These are phyloP conservation scores for Allygus modestus DNA, from an alignment of 2,888 invertebrate species.

Conservation along the genomic window DNA sequence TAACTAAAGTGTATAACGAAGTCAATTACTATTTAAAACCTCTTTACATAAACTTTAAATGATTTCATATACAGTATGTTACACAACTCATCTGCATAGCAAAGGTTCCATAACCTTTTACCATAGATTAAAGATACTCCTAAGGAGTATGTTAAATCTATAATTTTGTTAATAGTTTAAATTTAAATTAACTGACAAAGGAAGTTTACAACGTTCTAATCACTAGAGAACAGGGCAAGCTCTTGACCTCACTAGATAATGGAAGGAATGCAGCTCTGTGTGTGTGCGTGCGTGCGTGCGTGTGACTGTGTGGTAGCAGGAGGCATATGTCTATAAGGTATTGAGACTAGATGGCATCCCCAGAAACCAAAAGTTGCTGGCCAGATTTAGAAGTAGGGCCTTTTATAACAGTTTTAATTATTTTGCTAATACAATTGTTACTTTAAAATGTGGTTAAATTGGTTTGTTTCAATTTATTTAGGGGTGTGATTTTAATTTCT, in stretches of 20 bases:
- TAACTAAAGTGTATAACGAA: too few relatives aligned
- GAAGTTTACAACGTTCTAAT: slow-evolving; percentile 1
- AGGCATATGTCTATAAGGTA: slow-evolving; percentile 2
- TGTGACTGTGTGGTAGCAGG: too few relatives aligned
- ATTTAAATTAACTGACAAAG: slow-evolving; percentile 12
- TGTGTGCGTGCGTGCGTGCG: not conserved
- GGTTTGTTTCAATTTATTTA: not conserved
- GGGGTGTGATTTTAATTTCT: not conserved
- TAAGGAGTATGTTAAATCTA: too few relatives aligned
- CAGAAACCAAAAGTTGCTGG: not conserved
- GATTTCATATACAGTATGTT: too few relatives aligned
- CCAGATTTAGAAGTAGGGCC: slow-evolving; percentile 30
- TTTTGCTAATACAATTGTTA: slow-evolving; percentile 25
- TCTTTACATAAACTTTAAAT: too few relatives aligned
- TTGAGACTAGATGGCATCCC: not conserved
- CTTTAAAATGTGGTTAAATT: not conserved
- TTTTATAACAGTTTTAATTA: slow-evolving; percentile 34
- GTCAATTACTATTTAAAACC: too few relatives aligned
- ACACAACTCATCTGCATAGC: too few relatives aligned
- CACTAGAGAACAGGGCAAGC: not conserved
- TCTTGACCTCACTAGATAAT: slow-evolving; percentile 15
- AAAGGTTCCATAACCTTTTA: too few relatives aligned
- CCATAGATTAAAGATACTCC: too few relatives aligned
- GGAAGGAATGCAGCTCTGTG: not conserved
- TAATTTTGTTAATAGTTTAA: too few relatives aligned